phyloP scores from a whole-genome alignment of 1,140 invertebrate genomes.

The Trichonephila inaurata region DNA sequence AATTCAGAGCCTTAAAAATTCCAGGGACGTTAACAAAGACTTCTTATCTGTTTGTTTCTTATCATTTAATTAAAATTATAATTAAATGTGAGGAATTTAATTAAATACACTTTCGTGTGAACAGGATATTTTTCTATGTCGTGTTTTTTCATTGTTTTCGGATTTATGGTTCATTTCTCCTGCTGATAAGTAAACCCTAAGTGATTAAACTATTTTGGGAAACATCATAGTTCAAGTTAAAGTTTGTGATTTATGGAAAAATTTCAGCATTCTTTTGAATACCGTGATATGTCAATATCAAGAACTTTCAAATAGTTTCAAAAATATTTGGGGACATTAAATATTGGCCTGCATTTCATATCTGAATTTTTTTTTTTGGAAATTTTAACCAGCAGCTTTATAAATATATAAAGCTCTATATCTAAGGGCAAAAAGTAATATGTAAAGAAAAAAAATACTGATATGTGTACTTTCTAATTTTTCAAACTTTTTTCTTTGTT shows the following conservation, averaged over 20 bases:
- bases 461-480: too few relatives aligned
- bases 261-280: too few relatives aligned
- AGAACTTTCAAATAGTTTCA: too few relatives aligned
- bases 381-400: too few relatives aligned
- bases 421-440: too few relatives aligned
- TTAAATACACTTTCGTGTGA: neutral
- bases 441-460: too few relatives aligned
- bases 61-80: constrained; percentile 38
- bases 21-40: neutral
- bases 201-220: neutral
- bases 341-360: too few relatives aligned
- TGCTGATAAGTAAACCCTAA: neutral
- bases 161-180: neutral
- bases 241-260: neutral
- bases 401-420: too few relatives aligned
- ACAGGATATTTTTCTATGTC: neutral
- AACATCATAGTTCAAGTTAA: neutral
- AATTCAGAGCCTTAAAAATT: neutral
- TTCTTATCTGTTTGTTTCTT: constrained; percentile 8
- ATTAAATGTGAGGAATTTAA: neutral
- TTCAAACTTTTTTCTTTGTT: too few relatives aligned
- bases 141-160: neutral
- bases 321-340: too few relatives aligned
- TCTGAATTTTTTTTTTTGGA: too few relatives aligned
- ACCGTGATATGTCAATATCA: too few relatives aligned